Percentiles rank a stretch among this genome's conserved stretches.
These are phyloP conservation scores for Drosophila kokeensis DNA, from an alignment of 2,888 invertebrate genomes.

Conservation along the genomic window DNA sequence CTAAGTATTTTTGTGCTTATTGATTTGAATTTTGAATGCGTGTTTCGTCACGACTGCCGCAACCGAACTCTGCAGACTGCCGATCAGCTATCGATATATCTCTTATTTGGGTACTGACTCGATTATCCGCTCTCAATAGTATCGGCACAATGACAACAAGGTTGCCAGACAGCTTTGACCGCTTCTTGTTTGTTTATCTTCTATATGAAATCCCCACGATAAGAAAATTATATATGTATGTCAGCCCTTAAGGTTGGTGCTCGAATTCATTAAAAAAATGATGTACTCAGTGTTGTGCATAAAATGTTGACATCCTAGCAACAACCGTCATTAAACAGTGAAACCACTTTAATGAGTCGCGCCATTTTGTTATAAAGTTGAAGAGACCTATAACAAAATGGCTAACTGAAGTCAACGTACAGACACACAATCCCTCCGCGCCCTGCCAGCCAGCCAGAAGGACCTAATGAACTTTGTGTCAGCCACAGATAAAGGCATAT, in stretches of 20 bases:
- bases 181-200: too few species aligned
- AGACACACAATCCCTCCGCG: conserved; percentile 6
- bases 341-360: conserved; percentile 50
- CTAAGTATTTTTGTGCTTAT: too few species aligned
- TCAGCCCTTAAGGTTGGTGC: neutral
- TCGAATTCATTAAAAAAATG: neutral
- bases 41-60: too few species aligned
- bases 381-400: conserved; percentile 60
- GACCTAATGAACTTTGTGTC: conserved; percentile 68
- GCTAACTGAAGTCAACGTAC: conserved; percentile 22
- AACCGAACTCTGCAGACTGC: too few species aligned
- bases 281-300: neutral
- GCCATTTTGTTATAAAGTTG: conserved; percentile 58
- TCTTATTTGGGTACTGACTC: too few species aligned
- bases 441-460: conserved; percentile 21
- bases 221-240: neutral
- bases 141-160: too few species aligned
- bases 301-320: neutral
- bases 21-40: too few species aligned
- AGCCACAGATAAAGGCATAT: conserved; percentile 37
- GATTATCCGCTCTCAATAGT: too few species aligned
- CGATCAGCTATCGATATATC: too few species aligned
- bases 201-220: too few species aligned
- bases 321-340: neutral
- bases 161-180: too few species aligned